A percentile compares a stretch with the other conserved stretches of the same genome.
phyloP scores from a whole-genome alignment of 2,888 invertebrate species.

The Dorcus hopei region DNA sequence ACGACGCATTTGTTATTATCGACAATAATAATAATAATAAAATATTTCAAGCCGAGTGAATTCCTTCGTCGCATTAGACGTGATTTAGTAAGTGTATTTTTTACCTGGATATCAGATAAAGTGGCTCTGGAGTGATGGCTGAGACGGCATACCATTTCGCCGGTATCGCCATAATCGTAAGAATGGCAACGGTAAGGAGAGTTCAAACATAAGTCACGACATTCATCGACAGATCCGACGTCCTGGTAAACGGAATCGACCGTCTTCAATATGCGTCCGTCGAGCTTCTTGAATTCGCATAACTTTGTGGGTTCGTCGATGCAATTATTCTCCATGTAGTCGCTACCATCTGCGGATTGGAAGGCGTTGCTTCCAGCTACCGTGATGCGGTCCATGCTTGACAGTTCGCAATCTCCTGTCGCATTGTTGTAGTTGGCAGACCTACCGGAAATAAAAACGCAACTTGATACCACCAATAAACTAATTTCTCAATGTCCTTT shows the following conservation, averaged over 20 bases:
- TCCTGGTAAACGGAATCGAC: constrained; percentile 92
- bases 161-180: constrained; percentile 90
- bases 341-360: constrained; percentile 55
- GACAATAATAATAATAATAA: no score
- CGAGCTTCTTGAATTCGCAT: constrained; percentile 89
- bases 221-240: constrained; percentile 81
- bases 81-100: constrained; percentile 11
- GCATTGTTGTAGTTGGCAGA: constrained; percentile 87
- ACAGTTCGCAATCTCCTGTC: constrained; percentile 81
- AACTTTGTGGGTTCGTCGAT: constrained; percentile 91
- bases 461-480: not conserved
- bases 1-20: no score
- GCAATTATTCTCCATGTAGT: constrained; percentile 90
- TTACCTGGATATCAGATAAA: constrained; percentile 80
- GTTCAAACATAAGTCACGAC: constrained; percentile 83
- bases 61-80: no score
- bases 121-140: constrained; percentile 90
- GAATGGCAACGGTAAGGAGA: constrained; percentile 91
- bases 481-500: not conserved
- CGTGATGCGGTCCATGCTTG: constrained; percentile 89
- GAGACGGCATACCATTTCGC: constrained; percentile 88
- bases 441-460: constrained; percentile 51
- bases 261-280: constrained; percentile 84
- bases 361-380: constrained; percentile 79
- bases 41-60: no score